phyloP scores from a whole-genome alignment of 1,140 invertebrate species.

The Dendrolimus kikuchii region DNA sequence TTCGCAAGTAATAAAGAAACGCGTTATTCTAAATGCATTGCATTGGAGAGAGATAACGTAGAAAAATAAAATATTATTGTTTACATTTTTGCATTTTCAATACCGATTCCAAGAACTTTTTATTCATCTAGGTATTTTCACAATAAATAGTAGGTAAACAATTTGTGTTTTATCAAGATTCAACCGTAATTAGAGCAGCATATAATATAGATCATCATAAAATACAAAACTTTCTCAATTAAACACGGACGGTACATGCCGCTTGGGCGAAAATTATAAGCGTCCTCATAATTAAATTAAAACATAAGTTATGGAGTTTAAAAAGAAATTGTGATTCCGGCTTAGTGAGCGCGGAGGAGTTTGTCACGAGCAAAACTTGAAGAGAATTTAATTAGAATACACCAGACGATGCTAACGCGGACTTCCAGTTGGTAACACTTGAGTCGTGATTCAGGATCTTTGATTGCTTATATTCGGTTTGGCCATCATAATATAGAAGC shows the following conservation, averaged over 20 bases:
- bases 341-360: conserved; percentile 24
- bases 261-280: conserved; percentile 52
- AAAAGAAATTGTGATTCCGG: conserved; percentile 53
- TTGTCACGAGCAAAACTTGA: conserved; percentile 39
- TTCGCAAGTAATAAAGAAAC: too few species aligned
- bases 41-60: too few species aligned
- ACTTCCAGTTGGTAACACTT: background rate
- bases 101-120: too few species aligned
- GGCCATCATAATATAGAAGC: too few species aligned
- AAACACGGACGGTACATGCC: conserved; percentile 34
- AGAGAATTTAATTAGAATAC: conserved; percentile 51
- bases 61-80: too few species aligned
- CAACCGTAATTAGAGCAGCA: too few species aligned
- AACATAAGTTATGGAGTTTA: conserved; percentile 61
- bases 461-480: too few species aligned
- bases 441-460: background rate
- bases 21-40: too few species aligned
- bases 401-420: conserved; percentile 8
- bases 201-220: conserved; percentile 13
- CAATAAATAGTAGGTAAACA: too few species aligned
- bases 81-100: too few species aligned
- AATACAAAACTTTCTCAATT: conserved; percentile 63
- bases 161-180: too few species aligned
- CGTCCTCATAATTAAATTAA: conserved; percentile 60
- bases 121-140: too few species aligned